Conservation (phyloP, 2,888 invertebrate species). For the Thereva nobilitata region DNA sequence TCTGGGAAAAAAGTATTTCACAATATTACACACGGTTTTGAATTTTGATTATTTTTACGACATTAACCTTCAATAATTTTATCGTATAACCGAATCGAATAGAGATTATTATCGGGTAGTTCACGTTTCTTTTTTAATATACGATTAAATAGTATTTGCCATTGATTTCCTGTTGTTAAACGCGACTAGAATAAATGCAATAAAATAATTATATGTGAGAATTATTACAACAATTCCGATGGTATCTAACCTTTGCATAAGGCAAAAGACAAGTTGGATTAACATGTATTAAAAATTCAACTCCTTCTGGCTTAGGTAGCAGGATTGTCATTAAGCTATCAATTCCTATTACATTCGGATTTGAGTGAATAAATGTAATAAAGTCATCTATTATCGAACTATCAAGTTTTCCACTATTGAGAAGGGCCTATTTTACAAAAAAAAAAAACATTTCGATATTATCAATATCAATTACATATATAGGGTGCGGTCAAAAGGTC, state of each 20-base stretch:
- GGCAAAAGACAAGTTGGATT: slow-evolving; percentile 67
- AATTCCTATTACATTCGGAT: slow-evolving; percentile 62
- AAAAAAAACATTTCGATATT: slow-evolving; percentile 41
- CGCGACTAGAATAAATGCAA: slow-evolving; percentile 49
- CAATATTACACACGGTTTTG: too few relatives aligned
- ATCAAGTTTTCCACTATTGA: slow-evolving; percentile 63
- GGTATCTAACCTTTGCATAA: slow-evolving; percentile 65
- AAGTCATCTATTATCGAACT: slow-evolving; percentile 65
- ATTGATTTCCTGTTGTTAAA: slow-evolving; percentile 54
- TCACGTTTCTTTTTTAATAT: slow-evolving; percentile 52
- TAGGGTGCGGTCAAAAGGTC: too few relatives aligned
- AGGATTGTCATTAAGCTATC: slow-evolving; percentile 61
- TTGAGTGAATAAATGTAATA: slow-evolving; percentile 64
- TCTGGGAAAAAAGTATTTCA: slow-evolving; percentile 47
- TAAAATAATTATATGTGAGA: slow-evolving; percentile 6
- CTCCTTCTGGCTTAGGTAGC: slow-evolving; percentile 60
- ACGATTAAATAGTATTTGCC: slow-evolving; percentile 55
- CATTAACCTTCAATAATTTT: slow-evolving; percentile 35
- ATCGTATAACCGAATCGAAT: slow-evolving; percentile 31
- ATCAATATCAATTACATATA: background rate
- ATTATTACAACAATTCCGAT: background rate
- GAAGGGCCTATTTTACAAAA: slow-evolving; percentile 62
- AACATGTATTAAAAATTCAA: slow-evolving; percentile 62
- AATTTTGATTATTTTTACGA: too few relatives aligned
- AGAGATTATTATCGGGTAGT: slow-evolving; percentile 48